These are phyloP conservation scores for Hybognathus amarus DNA, from an alignment of 2,797 vertebrate genomes.

Conservation along the genomic window DNA sequence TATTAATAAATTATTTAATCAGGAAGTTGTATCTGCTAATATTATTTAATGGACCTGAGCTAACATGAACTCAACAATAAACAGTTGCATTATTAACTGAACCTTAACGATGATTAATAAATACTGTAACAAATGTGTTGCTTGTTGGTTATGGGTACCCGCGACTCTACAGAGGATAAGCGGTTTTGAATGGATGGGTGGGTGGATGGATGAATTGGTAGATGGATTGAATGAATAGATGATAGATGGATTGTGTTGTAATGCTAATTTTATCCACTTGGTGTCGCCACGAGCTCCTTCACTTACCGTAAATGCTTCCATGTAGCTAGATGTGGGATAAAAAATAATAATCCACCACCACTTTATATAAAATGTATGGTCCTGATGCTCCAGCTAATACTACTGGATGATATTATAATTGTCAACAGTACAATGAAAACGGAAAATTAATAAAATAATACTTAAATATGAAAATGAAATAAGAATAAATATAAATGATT, in stretches of 20 bases:
- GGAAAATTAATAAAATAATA: not conserved
- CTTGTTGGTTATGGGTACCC: not conserved
- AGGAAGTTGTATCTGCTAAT: not conserved
- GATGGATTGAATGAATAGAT: no score
- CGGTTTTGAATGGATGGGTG: not conserved
- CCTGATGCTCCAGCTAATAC: not conserved
- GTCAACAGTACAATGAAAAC: not conserved
- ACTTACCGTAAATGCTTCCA: not conserved
- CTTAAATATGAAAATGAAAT: not conserved
- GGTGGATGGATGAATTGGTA: not conserved
- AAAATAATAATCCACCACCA: not conserved
- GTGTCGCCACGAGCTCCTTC: not conserved
- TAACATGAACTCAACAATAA: not conserved
- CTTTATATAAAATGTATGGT: not conserved
- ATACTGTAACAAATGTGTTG: not conserved
- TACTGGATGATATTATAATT: not conserved
- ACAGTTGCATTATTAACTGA: not conserved
- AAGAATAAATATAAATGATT: not conserved
- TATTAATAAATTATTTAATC: not conserved
- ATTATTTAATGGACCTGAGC: not conserved
- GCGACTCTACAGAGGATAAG: not conserved
- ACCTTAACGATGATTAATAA: not conserved
- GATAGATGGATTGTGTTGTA: not conserved
- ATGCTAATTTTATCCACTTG: conserved; percentile 2
- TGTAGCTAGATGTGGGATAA: not conserved